Conservation (phyloP, 1,140 invertebrate genomes). For the Artemia franciscana region DNA sequence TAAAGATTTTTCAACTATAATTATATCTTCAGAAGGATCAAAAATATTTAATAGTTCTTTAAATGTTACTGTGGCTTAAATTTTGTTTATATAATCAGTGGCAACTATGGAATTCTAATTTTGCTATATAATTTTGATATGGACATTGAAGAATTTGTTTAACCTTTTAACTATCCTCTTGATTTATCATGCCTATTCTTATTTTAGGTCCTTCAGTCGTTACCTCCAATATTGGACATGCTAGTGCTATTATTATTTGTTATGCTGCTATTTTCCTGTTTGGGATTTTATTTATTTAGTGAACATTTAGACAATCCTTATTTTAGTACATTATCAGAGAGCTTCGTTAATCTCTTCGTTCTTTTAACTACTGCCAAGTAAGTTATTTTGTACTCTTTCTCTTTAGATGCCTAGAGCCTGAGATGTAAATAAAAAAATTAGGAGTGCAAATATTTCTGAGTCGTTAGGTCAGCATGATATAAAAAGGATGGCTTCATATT, state of each 20-base stretch:
- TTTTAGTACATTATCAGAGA: slow-evolving; percentile 49
- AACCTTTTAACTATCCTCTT: slow-evolving; percentile 6
- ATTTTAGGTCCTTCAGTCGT: slow-evolving; percentile 40
- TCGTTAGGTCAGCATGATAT: too few relatives aligned
- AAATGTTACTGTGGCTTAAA: too few relatives aligned
- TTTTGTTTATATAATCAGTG: too few relatives aligned
- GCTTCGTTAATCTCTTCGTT: slow-evolving; percentile 72
- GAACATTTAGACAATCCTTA: slow-evolving; percentile 43
- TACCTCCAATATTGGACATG: slow-evolving; percentile 76
- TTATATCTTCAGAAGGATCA: not conserved
- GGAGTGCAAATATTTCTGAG: too few relatives aligned
- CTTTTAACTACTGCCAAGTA: slow-evolving; percentile 76
- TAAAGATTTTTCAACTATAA: too few relatives aligned
- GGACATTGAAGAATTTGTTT: too few relatives aligned
- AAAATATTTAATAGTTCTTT: not conserved
- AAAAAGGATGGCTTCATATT: too few relatives aligned
- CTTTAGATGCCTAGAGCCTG: too few relatives aligned
- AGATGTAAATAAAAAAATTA: too few relatives aligned
- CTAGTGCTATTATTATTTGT: slow-evolving; percentile 59
- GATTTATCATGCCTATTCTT: slow-evolving; percentile 21
- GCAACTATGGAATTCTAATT: too few relatives aligned
- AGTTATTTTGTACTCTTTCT: too few relatives aligned
- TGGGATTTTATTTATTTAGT: slow-evolving; percentile 61
- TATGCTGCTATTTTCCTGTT: slow-evolving; percentile 53
- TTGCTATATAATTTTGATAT: too few relatives aligned